Base-by-base conservation (phyloP, 2,113 vertebrate genomes). In the Penelope pileata region DNA sequence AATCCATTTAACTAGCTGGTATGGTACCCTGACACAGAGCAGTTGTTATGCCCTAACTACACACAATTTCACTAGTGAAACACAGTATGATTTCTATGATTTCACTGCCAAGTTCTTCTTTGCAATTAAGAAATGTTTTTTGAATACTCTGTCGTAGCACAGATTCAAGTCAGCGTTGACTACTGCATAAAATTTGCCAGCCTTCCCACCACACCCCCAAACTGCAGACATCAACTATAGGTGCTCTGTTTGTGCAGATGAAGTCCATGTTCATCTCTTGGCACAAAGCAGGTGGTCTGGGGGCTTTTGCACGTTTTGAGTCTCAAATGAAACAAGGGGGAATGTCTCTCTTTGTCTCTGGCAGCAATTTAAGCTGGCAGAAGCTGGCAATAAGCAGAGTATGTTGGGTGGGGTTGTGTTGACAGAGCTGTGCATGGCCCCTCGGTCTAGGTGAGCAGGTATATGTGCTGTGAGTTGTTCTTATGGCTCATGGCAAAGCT, bases 181-280 rank as follows among this genome's bases (percentile, higher is more conserved):
- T 56, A 38, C 48, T 59, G 73, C 51, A 23, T 10, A 5, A 18
- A 85, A 48, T 45, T 34, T 87, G n/a, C 32, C 69, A 83, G 15
- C 15, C n/a, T 70, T 69, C 14, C 59, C 56, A 45, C 12, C 50
- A 12, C 42, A 74, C 45, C 17, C 38, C 14, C 59, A 68, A 43
- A 3, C 40, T 14, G 18, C 9, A 12, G 34, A 3, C 34, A 19
- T 0, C 0, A 2, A 62, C 17, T 50, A 29, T 45, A 3, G 1
- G 54, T 3, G 23, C 50, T 54, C 24, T 66, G 38, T 62, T 74
- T 54, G 13, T 69, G 86, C 59, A 29, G 47, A 11, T 48, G 19
- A 54, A 69, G 32, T 48, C 72, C 0, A 0, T 4, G n/a, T 90
- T 64, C 45, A 36, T 11, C 36, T 79, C 54, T 58, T 8, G 23